Evolutionary conservation across 2,113 vertebrate genomes (phyloP), one percentile per base, ranked within the genome.

Genomic region (Ameiurus melas): DNA sequence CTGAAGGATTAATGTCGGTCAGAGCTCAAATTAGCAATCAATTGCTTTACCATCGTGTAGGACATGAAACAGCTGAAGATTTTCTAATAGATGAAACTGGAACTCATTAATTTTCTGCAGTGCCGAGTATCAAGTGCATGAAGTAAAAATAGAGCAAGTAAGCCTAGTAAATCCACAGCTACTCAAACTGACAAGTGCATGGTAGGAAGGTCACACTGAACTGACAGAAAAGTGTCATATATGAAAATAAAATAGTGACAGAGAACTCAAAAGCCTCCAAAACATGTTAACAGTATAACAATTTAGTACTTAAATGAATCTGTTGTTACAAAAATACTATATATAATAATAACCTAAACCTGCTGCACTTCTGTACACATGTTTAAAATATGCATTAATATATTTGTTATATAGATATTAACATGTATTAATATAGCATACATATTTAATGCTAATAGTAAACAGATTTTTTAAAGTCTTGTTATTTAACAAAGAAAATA

Each of bases 11-110:
- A 89, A 92, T 94, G 92, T 94, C 92, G 90, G 92, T 89, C 84
- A 91, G 91, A 90, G 88, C 93, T 92, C 93, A 93, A 95, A 95
- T 95, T 94, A 92, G 86, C 87, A 92, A 94, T 95, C 94, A 94
- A 94, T 95, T 90, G 92, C 92, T 55, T 90, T 86, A 64, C 85
- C 71, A 91, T 93, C 86, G 70, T 93, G 94, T 93, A 64, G 90
- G 91, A 91, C 92, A 89, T 33, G 83, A 84, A 68, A 79, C 88
- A 86, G 83, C 84, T 90, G 92, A 93, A 90, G 60, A 88, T 47
- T 87, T 88, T 91, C 91, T 91, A 91, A 91, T 88, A 91, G 89
- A 91, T 89, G 71, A 90, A 90, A 93, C 86, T 51, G 71, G 81
- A 92, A 87, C 89, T 91, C 88, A 86, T 90, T 90, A 47, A 88